Evolutionary conservation across 2,797 vertebrate species (phyloP).

Genomic region (Babyrousa celebensis): DNA sequence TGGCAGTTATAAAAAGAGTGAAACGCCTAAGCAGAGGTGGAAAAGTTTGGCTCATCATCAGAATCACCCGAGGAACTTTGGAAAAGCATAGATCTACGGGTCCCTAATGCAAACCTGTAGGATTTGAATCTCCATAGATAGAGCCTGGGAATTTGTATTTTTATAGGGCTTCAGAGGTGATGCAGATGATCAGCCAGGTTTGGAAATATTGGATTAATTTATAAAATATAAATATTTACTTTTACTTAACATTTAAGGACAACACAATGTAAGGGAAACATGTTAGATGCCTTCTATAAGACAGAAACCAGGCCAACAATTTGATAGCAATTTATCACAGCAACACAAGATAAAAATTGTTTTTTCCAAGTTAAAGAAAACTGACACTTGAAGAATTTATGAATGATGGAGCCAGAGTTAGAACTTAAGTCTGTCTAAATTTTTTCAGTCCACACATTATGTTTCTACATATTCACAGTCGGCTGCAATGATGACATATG

Average conservation of each 20-base stretch:
- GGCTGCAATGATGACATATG: slow-evolving; percentile 19
- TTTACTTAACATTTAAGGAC: not conserved
- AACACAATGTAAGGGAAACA: not conserved
- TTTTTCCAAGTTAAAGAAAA: slow-evolving; percentile 55
- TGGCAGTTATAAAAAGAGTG: not conserved
- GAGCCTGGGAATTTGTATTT: not conserved
- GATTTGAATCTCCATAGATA: not conserved
- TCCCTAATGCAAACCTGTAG: not conserved
- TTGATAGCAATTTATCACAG: not conserved
- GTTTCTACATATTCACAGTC: slow-evolving; percentile 51
- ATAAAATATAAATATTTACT: not conserved
- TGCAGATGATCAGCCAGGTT: not conserved
- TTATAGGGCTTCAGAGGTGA: not conserved
- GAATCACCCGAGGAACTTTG: not conserved
- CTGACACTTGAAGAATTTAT: not conserved
- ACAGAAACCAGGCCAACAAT: not conserved
- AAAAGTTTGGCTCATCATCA: not conserved
- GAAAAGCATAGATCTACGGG: not conserved
- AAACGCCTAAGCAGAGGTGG: not conserved
- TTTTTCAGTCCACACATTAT: not conserved
- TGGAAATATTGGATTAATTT: not conserved
- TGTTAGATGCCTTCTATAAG: not conserved
- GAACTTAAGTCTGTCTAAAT: not conserved
- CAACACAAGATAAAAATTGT: not conserved
- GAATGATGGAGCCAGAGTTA: slow-evolving; percentile 13